These are phyloP conservation scores for Proterorhinus semilunaris DNA, from an alignment of 2,113 vertebrate species.

Conservation along the genomic window DNA sequence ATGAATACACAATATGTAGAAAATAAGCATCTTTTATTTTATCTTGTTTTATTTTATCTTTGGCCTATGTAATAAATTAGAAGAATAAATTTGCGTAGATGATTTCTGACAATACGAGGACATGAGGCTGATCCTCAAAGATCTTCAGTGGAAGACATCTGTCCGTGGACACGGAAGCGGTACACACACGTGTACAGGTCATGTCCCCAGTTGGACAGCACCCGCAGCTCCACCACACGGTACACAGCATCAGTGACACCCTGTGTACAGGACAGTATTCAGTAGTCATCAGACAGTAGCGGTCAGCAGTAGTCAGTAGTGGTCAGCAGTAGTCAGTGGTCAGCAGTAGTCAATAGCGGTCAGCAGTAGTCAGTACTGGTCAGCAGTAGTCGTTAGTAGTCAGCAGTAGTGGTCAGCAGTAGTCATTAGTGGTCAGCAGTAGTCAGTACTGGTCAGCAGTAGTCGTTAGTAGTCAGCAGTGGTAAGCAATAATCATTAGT, in stretches of 20 bases:
- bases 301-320: no score
- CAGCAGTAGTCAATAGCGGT: no score
- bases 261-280: constrained; percentile 14
- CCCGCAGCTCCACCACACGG: constrained; percentile 70
- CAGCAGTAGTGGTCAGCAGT: no score
- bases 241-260: constrained; percentile 31
- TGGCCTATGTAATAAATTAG: not conserved
- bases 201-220: constrained; percentile 94
- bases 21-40: constrained; percentile 1
- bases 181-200: constrained; percentile 94
- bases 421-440: no score
- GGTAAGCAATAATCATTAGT: no score
- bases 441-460: no score
- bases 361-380: no score
- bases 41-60: no score
- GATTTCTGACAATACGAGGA: not conserved
- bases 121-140: not conserved
- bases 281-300: not conserved
- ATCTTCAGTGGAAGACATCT: constrained; percentile 47
- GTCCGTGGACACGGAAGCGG: constrained; percentile 92
- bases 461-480: no score
- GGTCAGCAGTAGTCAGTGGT: not conserved
- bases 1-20: not conserved
- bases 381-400: no score
- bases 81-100: not conserved